Base-by-base conservation (phyloP, 2,888 invertebrate genomes). In the Coleophora flavipennella region DNA sequence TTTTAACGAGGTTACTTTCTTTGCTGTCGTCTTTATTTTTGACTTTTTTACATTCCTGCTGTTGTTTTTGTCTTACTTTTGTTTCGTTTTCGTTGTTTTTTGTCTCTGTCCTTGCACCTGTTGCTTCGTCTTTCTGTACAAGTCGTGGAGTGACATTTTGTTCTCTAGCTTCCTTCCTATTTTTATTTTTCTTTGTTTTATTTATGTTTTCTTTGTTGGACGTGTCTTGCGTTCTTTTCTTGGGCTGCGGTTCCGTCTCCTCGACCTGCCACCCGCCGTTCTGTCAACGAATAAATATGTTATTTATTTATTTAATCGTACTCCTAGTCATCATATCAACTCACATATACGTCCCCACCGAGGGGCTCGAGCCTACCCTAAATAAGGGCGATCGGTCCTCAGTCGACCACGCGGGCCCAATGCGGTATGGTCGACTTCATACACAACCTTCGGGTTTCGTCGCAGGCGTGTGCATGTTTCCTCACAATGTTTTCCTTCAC, bases 231-330 rank as follows among this genome's bases (percentile, higher is more conserved):
- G 43, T 46, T 36, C 64, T 65, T n/a, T 43, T 59, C 55, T 12
- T 62, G 54, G 1, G 40, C 3, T 10, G 46, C 0, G 55, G 44
- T n/a, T 59, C 57, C 1, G 65, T 13, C 33, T 74, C 75, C 35
- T 74, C 74, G 0, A 76, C 66, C 42, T 69, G 48, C 73, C 78
- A 73, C 1, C 57, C 67, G 6, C 67, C 68, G 27, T 62, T 68
- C 81, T 81, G 61, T 32, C 42, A 50, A 43, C 36, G 29, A 28
- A 41, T 28, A 4, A 20, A 4, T 20, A 20, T n/a, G n/a, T n/a
- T n/a, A n/a, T n/a, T n/a, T n/a, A n/a, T n/a, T n/a, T n/a, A n/a
- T n/a, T n/a, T n/a, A n/a, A n/a, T n/a, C n/a, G n/a, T n/a, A n/a
- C n/a, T n/a, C n/a, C n/a, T n/a, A n/a, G n/a, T n/a, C n/a, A n/a